Conservation (phyloP, 2,797 vertebrate species). For the Alosa sapidissima region DNA sequence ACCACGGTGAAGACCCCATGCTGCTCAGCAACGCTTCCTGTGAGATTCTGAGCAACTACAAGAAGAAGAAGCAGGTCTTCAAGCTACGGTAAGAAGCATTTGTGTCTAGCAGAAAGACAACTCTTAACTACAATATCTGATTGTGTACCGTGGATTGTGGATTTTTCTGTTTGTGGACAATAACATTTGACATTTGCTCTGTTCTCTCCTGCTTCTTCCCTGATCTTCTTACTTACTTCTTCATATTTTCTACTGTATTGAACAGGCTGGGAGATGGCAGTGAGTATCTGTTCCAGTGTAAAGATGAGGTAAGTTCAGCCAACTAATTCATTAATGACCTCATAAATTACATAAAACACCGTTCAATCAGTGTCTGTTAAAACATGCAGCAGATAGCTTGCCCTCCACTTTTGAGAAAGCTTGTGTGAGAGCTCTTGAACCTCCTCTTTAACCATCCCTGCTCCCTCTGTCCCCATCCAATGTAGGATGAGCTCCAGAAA, state of each 20-base stretch:
- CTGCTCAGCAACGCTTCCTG: constrained; percentile 79
- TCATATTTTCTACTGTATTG: constrained; percentile 37
- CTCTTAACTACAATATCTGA: not conserved
- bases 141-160: not conserved
- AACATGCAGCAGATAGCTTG: not conserved
- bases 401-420: not conserved
- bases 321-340: not conserved
- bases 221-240: constrained; percentile 19
- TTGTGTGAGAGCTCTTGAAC: not conserved
- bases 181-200: not conserved
- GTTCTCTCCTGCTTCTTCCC: not conserved
- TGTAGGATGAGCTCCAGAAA: constrained; percentile 87
- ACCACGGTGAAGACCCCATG: constrained; percentile 88
- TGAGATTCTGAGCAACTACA: constrained; percentile 87
- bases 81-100: constrained; percentile 82
- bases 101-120: not conserved
- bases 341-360: not conserved
- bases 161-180: not conserved
- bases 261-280: constrained; percentile 87
- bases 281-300: constrained; percentile 97
- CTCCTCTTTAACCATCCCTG: not conserved
- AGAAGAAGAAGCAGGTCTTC: constrained; percentile 94
- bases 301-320: constrained; percentile 86
- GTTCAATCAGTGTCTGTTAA: not conserved
- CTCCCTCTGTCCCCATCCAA: not conserved